Base-by-base conservation (phyloP, 2,888 invertebrate genomes). In the Rhorus exstirpatorius region DNA sequence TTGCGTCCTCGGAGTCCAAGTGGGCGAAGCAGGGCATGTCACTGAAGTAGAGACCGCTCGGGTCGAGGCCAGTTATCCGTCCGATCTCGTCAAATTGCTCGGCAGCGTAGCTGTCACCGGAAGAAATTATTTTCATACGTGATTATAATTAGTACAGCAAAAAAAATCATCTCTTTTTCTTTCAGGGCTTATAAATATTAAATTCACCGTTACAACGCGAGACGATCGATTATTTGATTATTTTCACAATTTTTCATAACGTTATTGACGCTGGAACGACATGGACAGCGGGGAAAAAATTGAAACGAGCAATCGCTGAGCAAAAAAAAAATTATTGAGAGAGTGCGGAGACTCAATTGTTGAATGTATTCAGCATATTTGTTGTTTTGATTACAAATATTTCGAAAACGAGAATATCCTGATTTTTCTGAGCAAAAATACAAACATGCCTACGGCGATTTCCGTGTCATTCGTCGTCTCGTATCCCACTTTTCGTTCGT, bases 31-130 rank as follows among this genome's bases (percentile, higher is more conserved):
- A 85, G n/a, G 94, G 94, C 92, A 94, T 94, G 70, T 93, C 91
- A 82, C 93, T 93, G 89, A 95, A 95, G 87, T 93, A 93, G 0
- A 94, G 94, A 61, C 94, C 94, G 44, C 94, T 95, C 1, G 95
- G 95, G 90, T 95, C 95, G 81, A 95, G 90, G n/a, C 94, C 95
- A 90, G 87, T 88, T 49, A 93, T 93, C 84, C 91, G 89, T 63
- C 88, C 88, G 19, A 93, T 86, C 21, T 86, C 89, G 41, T 84
- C 85, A 14, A 93, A 86, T 76, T 87, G 88, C 58, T 89, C 86
- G 2, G 94, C 94, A 12, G 94, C 93, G 84, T 94, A 94, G 1
- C 81, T 63, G 44, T n/a, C 41, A 68, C 3, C 14, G 10, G 4
- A 14, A 17, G 12, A 21, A n/a, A 35, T 46, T 35, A 8, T 72